These are phyloP conservation scores for Tympanuchus pallidicinctus DNA, from an alignment of 2,113 vertebrate genomes.

Conservation along the genomic window DNA sequence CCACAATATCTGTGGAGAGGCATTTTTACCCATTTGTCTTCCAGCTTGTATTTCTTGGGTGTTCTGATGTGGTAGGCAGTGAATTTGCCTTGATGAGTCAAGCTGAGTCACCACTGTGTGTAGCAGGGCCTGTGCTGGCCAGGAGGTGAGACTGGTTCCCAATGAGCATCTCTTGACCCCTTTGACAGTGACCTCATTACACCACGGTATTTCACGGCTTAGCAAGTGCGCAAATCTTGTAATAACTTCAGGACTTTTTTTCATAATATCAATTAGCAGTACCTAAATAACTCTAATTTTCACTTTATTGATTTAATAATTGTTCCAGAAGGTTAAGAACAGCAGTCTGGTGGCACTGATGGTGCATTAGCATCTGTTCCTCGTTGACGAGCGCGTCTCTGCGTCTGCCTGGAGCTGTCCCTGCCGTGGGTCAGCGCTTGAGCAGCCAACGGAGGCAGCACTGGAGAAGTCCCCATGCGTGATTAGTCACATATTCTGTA, in stretches of 20 bases:
- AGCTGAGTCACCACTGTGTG: fast-evolving
- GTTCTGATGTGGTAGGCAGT: background rate
- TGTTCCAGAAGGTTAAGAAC: background rate
- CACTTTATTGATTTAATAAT: background rate
- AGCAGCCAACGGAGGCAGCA: background rate
- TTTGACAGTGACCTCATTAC: background rate
- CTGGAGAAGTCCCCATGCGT: background rate
- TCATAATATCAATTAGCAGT: background rate
- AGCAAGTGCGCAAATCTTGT: background rate
- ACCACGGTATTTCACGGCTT: background rate
- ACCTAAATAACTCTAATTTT: background rate
- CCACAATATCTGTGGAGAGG: background rate
- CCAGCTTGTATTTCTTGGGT: background rate
- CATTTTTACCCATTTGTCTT: background rate
- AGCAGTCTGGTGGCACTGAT: background rate
- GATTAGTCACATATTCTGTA: background rate
- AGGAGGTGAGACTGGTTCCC: background rate
- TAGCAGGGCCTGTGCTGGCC: background rate
- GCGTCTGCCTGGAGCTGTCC: background rate
- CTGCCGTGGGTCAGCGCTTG: background rate
- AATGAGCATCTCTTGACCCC: background rate
- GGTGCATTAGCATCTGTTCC: background rate
- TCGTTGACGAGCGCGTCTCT: fast-evolving
- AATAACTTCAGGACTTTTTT: conserved; percentile 17
- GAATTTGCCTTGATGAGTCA: background rate